Base-by-base conservation (phyloP, 92 coral and sea anemone genomes). In the Heliopora coerulea region DNA sequence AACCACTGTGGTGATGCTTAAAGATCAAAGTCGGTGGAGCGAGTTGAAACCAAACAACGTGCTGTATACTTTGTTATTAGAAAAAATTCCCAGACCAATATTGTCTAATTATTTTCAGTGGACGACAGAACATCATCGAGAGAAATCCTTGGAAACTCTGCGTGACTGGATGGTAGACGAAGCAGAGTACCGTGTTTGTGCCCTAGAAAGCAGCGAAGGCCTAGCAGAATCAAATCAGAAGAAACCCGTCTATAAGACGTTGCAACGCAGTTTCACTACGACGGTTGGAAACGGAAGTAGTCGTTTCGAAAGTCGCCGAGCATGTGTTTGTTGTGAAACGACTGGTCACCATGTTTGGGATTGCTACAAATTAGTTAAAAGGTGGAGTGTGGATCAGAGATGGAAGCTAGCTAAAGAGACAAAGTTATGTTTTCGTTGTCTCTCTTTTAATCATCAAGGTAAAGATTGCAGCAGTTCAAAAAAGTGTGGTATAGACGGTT, bases 41-140 rank as follows among this genome's bases (percentile, higher is more conserved):
- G n/a, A n/a, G n/a, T n/a, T n/a, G n/a, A n/a, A n/a, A 49, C 68
- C 82, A 15, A 65, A 56, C 10, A 66, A 60, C 17, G 66, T 59
- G 56, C 56, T 82, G 20, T 67, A 65, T 49, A 29, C 72, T 15
- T 35, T 82, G 27, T 76, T 48, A 82, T n/a, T n/a, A n/a, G n/a
- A 76, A 30, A 83, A 83, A 37, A 49, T 68, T 14, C 60, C 83
- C 5, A 39, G 65, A 50, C n/a, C 57, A n/a, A n/a, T n/a, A n/a
- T n/a, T n/a, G n/a, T n/a, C n/a, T n/a, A n/a, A n/a, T n/a, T n/a
- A n/a, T n/a, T 78, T 56, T 49, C 76, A 67, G 18, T 79, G 72
- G 72, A 40, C 61, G 7, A 17, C 57, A 9, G 75, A 78, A 31
- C 54, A 49, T 9, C 17, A 15, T 34, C 49, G 50, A 65, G 44